Conservation (phyloP, 2,113 vertebrate genomes). For the Bos taurus region ARS-UCD2.0 NC_037331.1:13432001-13432500, state of each 20-base stretch:
- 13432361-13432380: slow-evolving; percentile 24
- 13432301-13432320: slow-evolving; percentile 23
- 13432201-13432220: slow-evolving; percentile 53
- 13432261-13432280: slow-evolving; percentile 32
- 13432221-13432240: slow-evolving; percentile 25
- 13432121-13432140: slow-evolving; percentile 68
- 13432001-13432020: background rate
- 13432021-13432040: slow-evolving; percentile 38
- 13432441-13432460: background rate
- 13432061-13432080: background rate
- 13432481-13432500: slow-evolving; percentile 37
- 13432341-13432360: background rate
- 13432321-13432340: slow-evolving; percentile 18
- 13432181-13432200: slow-evolving; percentile 48
- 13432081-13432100: slow-evolving; percentile 16
- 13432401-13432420: slow-evolving; percentile 25
- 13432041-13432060: background rate
- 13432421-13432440: slow-evolving; percentile 38
- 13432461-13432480: slow-evolving; percentile 30
- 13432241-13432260: slow-evolving; percentile 61
- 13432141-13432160: slow-evolving; percentile 68
- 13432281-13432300: background rate
- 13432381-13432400: slow-evolving; percentile 63
- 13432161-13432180: slow-evolving; percentile 40
- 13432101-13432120: background rate